These are phyloP conservation scores for Cheilosia scutellata DNA, from an alignment of 2,888 invertebrate genomes.

Conservation along the genomic window DNA sequence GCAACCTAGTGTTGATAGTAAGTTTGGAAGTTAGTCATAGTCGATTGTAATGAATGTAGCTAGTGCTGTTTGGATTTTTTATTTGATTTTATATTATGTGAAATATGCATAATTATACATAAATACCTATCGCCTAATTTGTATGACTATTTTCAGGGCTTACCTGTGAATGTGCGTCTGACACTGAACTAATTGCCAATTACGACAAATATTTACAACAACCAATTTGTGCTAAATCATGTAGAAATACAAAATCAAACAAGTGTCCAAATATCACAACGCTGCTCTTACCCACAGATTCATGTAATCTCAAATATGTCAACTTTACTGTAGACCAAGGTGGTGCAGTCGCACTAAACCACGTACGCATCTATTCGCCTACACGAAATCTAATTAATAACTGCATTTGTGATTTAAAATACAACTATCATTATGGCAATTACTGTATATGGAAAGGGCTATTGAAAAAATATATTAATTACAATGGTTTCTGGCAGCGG, in stretches of 20 bases:
- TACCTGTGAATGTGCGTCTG: slow-evolving; percentile 84
- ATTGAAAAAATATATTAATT: slow-evolving; percentile 80
- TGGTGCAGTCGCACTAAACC: slow-evolving; percentile 37
- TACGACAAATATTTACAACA: slow-evolving; percentile 80
- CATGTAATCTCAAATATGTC: slow-evolving; percentile 80
- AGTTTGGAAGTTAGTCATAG: slow-evolving; percentile 75
- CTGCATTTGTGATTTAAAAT: slow-evolving; percentile 80
- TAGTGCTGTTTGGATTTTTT: too few relatives aligned
- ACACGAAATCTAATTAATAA: slow-evolving; percentile 67
- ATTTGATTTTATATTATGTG: too few relatives aligned
- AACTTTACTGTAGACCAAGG: slow-evolving; percentile 77
- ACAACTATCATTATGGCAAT: slow-evolving; percentile 80
- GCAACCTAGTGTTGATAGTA: slow-evolving; percentile 41
- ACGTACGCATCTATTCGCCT: slow-evolving; percentile 72
- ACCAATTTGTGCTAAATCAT: slow-evolving; percentile 80
- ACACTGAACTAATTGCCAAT: slow-evolving; percentile 73
- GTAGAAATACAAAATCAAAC: slow-evolving; percentile 58
- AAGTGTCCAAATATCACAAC: slow-evolving; percentile 44
- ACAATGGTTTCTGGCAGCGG: slow-evolving; percentile 80
- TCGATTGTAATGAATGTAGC: too few relatives aligned
- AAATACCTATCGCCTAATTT: slow-evolving; percentile 68
- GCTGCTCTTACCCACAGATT: slow-evolving; percentile 23
- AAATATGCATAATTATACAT: too few relatives aligned
- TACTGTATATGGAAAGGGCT: slow-evolving; percentile 81
- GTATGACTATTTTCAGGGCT: slow-evolving; percentile 82